A percentile compares a stretch with the other conserved stretches of the same genome.
Evolutionary conservation across 2,113 vertebrate species (phyloP).

Genomic region (Ophthalmolycus amberensis): DNA sequence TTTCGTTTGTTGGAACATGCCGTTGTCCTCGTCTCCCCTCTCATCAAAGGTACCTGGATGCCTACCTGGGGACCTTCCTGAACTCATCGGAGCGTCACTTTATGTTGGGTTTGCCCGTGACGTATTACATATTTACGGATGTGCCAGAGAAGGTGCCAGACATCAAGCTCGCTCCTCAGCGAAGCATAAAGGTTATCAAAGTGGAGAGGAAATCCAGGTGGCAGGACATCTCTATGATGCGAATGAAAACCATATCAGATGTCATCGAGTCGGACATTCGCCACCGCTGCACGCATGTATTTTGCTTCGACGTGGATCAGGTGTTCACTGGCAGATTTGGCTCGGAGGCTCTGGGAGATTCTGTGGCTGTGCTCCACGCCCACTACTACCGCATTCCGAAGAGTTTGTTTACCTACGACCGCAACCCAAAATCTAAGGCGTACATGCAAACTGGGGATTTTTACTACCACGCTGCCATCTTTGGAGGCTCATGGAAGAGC

Average conservation of each 20-base stretch:
- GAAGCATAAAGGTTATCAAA: constrained; percentile 63
- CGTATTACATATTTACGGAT: constrained; percentile 85
- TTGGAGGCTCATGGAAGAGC: constrained; percentile 80
- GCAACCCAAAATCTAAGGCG: constrained; percentile 75
- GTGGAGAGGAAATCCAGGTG: constrained; percentile 75
- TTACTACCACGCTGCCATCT: constrained; percentile 87
- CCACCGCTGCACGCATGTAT: constrained; percentile 72
- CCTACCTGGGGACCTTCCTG: constrained; percentile 79
- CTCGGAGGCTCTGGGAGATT: constrained; percentile 81
- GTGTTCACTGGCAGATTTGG: constrained; percentile 80
- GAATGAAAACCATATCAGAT: constrained; percentile 79
- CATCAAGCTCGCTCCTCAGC: constrained; percentile 55
- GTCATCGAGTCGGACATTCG: constrained; percentile 71
- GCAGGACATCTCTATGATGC: constrained; percentile 87
- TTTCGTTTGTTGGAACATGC: background rate
- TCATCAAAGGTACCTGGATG: constrained; percentile 77
- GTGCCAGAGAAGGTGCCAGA: constrained; percentile 66
- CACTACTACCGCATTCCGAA: constrained; percentile 77
- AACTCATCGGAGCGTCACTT: constrained; percentile 81
- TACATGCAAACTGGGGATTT: constrained; percentile 78
- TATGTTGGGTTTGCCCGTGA: constrained; percentile 82
- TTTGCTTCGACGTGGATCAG: constrained; percentile 86
- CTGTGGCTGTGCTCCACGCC: constrained; percentile 84
- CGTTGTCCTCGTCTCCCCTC: background rate
- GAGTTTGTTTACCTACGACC: constrained; percentile 77